Evolutionary conservation across 2,113 vertebrate genomes (phyloP), one percentile per base, ranked within the genome.

Genomic region (Bufo bufo): DNA sequence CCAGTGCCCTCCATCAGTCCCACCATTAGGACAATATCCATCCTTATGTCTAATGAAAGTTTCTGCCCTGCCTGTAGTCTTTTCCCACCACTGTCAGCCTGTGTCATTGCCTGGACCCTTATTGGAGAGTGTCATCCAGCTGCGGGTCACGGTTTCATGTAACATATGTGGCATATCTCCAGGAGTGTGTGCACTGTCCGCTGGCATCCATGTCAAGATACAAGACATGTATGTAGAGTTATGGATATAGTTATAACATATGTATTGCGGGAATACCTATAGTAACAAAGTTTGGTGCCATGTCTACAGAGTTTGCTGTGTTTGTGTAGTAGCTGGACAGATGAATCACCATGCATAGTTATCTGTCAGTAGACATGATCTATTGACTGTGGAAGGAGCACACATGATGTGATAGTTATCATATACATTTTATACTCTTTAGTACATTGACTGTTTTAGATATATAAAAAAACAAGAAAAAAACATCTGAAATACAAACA

Each of bases 61-160:
- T 75, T 75, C 72, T 75, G 72, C 45, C 56, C 78, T 80, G 13
- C 61, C 54, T 59, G 33, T 59, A 61, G 33, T 33, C 43, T 13
- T 75, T 74, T 54, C 12, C 49, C 69, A 74, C 77, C 69, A 83
- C 56, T 59, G 20, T 81, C 20, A 10, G 11, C 74, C 66, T n/a
- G 56, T 82, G 66, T 87, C 66, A 72, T 52, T 88, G 56, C 75
- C 79, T 87, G 86, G 52, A 75, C 74, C 69, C 77, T 83, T 63
- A 10, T 5, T 23, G 43, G n/a, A 66, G 56, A 81, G 52, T 69
- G 17, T 80, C n/a, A 3, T 69, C 52, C 52, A 49, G 69, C 71
- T 77, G 54, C 72, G 77, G 45, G 45, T 23, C 74, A 86, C 74
- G 58, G 50, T 61, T 45, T 6, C 50, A 52, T 23, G 13, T 83